Base-by-base conservation (phyloP, 2,113 vertebrate species). In the Semicossyphus pulcher region DNA sequence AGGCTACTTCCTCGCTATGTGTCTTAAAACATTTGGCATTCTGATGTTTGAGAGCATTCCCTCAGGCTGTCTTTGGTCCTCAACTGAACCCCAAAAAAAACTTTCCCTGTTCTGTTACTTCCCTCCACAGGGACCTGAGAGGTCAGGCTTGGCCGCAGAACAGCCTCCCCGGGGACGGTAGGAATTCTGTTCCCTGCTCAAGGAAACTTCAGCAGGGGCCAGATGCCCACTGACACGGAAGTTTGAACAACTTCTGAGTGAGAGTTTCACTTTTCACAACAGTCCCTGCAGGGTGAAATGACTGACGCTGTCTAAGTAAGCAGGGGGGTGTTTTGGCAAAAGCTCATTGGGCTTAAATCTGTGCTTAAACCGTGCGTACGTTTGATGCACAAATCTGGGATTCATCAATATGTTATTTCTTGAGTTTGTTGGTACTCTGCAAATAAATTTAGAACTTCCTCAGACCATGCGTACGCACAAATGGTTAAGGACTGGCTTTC, bases 61-160 rank as follows among this genome's bases (percentile, higher is more conserved):
- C 62, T 14, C 16, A n/a, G 74, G 78, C 79, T 25, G 51, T 83
- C 81, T 83, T 62, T 70, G 49, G 42, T 53, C 20, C 59, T 67
- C 25, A 23, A 15, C 31, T 61, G 47, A 78, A 77, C 49, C 48
- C 41, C 21, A 26, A 25, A 53, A 54, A 69, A 53, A 29, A 53
- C 28, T 44, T 48, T 45, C 21, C 59, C 16, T 37, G 70, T 72
- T 59, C 54, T 60, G 8, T 66, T 49, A 32, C 44, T 31, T 37
- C 45, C 42, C 58, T 57, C 36, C 47, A 63, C 20, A 2, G 26
- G 54, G 60, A 47, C 77, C 58, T 79, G 74, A 74, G 29, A 70
- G 82, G 78, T 78, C 62, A 20, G 47, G 16, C 12, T 5, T 11
- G 42, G 66, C 67, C 42, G 36, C 56, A 57, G 51, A 68, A 61